These are phyloP conservation scores for Orchestes rusci DNA, from an alignment of 2,888 invertebrate species.

Conservation along the genomic window DNA sequence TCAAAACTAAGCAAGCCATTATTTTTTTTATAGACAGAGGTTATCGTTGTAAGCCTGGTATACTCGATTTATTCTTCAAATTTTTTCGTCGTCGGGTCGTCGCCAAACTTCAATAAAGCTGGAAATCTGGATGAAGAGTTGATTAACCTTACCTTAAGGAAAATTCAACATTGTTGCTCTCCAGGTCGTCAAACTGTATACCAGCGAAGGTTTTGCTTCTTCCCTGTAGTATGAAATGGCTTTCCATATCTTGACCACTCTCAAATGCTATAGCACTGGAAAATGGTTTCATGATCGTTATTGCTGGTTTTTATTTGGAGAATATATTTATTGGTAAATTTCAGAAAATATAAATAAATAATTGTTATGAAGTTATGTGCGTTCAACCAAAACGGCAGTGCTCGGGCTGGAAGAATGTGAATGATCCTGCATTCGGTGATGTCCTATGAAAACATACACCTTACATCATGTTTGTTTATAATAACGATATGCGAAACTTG, in stretches of 20 bases:
- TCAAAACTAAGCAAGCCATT: background rate
- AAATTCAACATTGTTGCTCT: slow-evolving; percentile 44
- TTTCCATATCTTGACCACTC: slow-evolving; percentile 28
- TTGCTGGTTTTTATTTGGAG: background rate
- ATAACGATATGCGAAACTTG: too few species aligned
- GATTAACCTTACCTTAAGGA: too few species aligned
- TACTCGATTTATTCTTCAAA: slow-evolving; percentile 63
- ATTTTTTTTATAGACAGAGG: slow-evolving; percentile 24
- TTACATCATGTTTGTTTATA: too few species aligned
- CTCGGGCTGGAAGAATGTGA: too few species aligned
- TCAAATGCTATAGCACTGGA: slow-evolving; percentile 23
- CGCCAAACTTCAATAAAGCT: slow-evolving; percentile 48
- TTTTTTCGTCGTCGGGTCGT: slow-evolving; percentile 34
- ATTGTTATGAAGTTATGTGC: too few species aligned
- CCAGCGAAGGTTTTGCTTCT: slow-evolving; percentile 45
- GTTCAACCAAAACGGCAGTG: too few species aligned
- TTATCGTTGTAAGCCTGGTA: slow-evolving; percentile 56
- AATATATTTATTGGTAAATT: slow-evolving; percentile 3
- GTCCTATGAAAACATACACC: too few species aligned
- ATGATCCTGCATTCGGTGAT: too few species aligned
- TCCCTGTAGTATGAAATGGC: slow-evolving; percentile 25
- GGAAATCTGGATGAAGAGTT: slow-evolving; percentile 46
- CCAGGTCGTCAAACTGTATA: slow-evolving; percentile 48
- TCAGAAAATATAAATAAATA: too few species aligned
- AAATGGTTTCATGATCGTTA: slow-evolving; percentile 3